Evolutionary conservation across 2,888 invertebrate genomes (phyloP).

Genomic region (Aphodius sticticus): DNA sequence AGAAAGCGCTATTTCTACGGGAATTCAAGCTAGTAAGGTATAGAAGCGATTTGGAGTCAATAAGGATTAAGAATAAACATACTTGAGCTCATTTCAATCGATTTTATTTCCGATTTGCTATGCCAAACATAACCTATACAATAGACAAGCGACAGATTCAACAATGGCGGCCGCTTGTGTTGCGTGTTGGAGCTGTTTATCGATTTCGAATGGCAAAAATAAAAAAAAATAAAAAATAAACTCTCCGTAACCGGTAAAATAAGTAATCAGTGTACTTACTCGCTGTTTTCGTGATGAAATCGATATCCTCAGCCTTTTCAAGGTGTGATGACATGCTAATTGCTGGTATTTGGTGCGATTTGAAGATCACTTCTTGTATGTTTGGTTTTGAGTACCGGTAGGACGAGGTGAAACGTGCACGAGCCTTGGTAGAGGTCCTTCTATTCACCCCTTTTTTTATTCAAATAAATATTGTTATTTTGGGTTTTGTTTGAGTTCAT

Average conservation of each 20-base stretch:
- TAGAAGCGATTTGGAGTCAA: conserved; percentile 1
- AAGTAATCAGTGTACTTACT: conserved; percentile 51
- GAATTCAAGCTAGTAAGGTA: background rate
- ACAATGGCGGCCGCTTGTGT: conserved; percentile 15
- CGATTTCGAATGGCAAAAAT: conserved; percentile 39
- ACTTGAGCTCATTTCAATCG: conserved; percentile 38
- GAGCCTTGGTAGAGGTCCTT: background rate
- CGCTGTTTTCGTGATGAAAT: conserved; percentile 58
- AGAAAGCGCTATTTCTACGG: too few species aligned
- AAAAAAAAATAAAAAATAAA: conserved; percentile 16
- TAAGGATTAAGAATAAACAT: conserved; percentile 26
- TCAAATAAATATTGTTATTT: too few species aligned
- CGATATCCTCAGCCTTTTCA: conserved; percentile 55
- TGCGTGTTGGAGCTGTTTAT: conserved; percentile 27
- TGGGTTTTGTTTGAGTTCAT: too few species aligned
- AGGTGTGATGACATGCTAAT: conserved; percentile 47
- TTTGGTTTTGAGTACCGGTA: background rate
- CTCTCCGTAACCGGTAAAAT: conserved; percentile 18
- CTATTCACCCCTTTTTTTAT: too few species aligned
- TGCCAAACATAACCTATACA: conserved; percentile 15
- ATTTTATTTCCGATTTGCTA: background rate
- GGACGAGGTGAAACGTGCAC: background rate
- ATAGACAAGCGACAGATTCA: background rate
- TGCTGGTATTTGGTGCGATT: background rate
- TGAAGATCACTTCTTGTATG: background rate